Percentiles rank a stretch among this genome's conserved stretches.
These are phyloP conservation scores for Fragum sueziense DNA, from an alignment of 2,888 invertebrate species.

Conservation along the genomic window DNA sequence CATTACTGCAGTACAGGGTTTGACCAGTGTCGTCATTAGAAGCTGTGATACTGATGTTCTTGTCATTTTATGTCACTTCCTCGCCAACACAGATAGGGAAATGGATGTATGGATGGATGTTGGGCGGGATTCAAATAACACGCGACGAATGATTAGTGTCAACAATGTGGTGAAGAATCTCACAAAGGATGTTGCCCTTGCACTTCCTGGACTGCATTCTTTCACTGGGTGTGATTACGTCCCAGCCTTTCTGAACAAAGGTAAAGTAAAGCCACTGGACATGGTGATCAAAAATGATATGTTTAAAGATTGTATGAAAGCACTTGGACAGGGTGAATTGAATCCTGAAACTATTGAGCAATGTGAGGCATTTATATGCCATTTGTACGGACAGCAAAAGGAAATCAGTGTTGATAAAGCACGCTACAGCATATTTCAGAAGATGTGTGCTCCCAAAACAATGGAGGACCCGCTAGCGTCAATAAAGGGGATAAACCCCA, in stretches of 20 bases:
- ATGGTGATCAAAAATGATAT: background rate
- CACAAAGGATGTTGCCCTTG: background rate
- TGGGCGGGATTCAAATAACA: slow-evolving; percentile 9
- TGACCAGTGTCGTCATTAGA: too few relatives aligned
- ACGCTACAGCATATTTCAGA: background rate
- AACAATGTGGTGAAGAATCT: background rate
- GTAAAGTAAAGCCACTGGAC: background rate
- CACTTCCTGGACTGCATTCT: background rate
- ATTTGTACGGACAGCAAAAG: background rate
- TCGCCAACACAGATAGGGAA: too few relatives aligned
- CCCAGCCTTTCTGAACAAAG: background rate
- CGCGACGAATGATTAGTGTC: background rate
- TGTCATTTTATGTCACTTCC: too few relatives aligned
- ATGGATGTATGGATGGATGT: too few relatives aligned
- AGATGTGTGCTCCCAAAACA: too few relatives aligned
- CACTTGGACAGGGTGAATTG: background rate
- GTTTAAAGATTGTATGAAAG: background rate
- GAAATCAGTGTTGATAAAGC: background rate
- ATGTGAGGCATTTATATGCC: background rate
- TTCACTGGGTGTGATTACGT: background rate
- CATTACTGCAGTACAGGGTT: too few relatives aligned
- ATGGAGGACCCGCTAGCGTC: too few relatives aligned
- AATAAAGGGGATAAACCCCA: too few relatives aligned
- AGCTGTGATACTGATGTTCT: too few relatives aligned
- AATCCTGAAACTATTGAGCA: background rate